Percentiles rank a stretch among this genome's conserved stretches.
Conservation (phyloP, 2,888 invertebrate species). For the Lydus trimaculatus region DNA sequence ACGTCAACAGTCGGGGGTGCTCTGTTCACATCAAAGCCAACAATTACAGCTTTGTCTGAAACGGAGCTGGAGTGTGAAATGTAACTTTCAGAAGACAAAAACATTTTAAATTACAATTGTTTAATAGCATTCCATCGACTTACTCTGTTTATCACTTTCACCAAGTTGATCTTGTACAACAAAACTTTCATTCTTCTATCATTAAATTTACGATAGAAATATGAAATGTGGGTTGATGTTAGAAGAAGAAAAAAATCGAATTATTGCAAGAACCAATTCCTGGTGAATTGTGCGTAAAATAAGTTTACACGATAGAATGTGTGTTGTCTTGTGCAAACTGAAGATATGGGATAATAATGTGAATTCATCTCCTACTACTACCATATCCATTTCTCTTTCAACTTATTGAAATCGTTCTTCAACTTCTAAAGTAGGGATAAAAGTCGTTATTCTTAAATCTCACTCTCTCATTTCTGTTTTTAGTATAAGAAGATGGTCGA, state of each 20-base stretch:
- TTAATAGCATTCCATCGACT: slow-evolving; percentile 41
- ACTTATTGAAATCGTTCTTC: neutral
- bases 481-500: slow-evolving; percentile 24
- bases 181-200: neutral
- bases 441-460: slow-evolving; percentile 8
- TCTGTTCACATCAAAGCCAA: slow-evolving; percentile 48
- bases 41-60: slow-evolving; percentile 50
- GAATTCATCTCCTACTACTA: neutral
- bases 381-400: neutral
- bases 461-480: neutral
- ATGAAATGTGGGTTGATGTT: neutral
- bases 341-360: slow-evolving; percentile 8
- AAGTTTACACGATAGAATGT: slow-evolving; percentile 39
- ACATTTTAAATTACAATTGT: slow-evolving; percentile 45
- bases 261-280: slow-evolving; percentile 38
- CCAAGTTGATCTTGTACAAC: neutral
- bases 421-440: neutral
- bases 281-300: slow-evolving; percentile 47
- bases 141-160: slow-evolving; percentile 26
- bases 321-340: slow-evolving; percentile 18
- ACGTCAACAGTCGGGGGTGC: slow-evolving; percentile 42
- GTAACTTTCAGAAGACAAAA: slow-evolving; percentile 48
- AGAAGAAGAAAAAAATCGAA: slow-evolving; percentile 39
- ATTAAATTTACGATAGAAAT: neutral
- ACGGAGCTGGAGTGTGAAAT: slow-evolving; percentile 50